Evolutionary conservation across 2,797 vertebrate species (phyloP), one percentile per base, ranked within the genome.

Genomic region (Kryptopterus vitreolus): DNA sequence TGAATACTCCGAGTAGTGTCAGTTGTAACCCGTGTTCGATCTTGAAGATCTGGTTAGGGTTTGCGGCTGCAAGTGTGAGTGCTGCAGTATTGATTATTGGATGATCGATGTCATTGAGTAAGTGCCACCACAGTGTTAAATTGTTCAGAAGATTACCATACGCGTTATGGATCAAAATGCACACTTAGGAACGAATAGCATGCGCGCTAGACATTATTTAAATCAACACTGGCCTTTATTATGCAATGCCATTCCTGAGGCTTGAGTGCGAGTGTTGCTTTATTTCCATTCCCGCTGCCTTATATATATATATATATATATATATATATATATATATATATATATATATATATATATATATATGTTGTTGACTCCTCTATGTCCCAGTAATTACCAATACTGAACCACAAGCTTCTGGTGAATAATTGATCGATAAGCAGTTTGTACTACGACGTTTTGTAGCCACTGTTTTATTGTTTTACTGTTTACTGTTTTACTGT

Each of bases 11-110:
- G 20, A 24, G 52, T 38, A 73, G 31, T 24, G 70, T 24, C 15
- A 50, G 46, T 29, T 70, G 46, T 70, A 70, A 29, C 48, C 50
- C 50, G 53, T 55, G 50, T 35, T 55, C 52, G 31, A 57, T 73
- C 12, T 38, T 57, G 1, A 70, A 62, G 65, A 62, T 77, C 29
- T 77, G 18, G 24, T 77, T 70, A 53, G 55, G 43, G 61, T 62
- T 69, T 53, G 43, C 66, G 48, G 38, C 65, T 29, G 63, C 63
- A 70, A 24, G 62, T 53, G 3, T 9, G 52, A 69, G 43, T 11
- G 52, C 73, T 16, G 73, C 63, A 12, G 63, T 69, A 81, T 81
- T 22, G 73, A 81, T 71, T 76, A 76, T 76, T 26, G 8, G 55
- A 4, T 22, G 10, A 38, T 76, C 55, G 0, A 43, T 70, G 61